Percentiles rank a stretch among this genome's conserved stretches.
Conservation (phyloP, 30 jellyfish, hydroid and myxozoan genomes). For the Aurelia sp. region DNA sequence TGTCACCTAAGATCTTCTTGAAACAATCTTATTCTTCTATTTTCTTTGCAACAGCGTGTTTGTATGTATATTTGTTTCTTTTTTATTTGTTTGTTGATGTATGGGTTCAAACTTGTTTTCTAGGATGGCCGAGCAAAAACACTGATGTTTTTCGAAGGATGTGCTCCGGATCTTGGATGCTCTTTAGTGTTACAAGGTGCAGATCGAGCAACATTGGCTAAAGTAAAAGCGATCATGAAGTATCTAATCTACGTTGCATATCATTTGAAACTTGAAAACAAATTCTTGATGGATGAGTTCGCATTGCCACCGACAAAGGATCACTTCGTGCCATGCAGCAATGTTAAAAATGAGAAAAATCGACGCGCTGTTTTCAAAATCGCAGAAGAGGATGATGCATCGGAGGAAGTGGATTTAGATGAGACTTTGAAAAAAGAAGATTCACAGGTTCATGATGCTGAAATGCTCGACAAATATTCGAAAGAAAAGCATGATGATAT, state of each 20-base stretch:
- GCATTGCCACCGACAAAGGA: slow-evolving; percentile 94
- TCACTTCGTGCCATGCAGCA: slow-evolving; percentile 15
- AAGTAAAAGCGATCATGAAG: slow-evolving; percentile 82
- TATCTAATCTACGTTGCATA: slow-evolving; percentile 93
- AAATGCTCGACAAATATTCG: slow-evolving; percentile 11
- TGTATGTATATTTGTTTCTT: neutral
- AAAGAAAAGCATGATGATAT: slow-evolving; percentile 43
- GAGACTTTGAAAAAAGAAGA: slow-evolving; percentile 4
- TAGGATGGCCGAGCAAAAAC: slow-evolving; percentile 84
- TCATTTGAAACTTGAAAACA: slow-evolving; percentile 86
- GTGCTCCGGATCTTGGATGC: slow-evolving; percentile 97
- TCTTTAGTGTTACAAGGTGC: slow-evolving; percentile 93
- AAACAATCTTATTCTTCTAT: no score
- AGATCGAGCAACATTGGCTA: slow-evolving; percentile 55
- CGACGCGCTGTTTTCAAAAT: slow-evolving; percentile 70
- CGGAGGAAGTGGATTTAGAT: neutral
- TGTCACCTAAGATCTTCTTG: no score
- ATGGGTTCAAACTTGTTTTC: neutral
- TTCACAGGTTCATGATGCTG: slow-evolving; percentile 13
- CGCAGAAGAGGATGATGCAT: slow-evolving; percentile 42
- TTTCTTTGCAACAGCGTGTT: no score
- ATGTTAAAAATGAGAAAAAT: slow-evolving; percentile 4
- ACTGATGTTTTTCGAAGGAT: slow-evolving; percentile 95
- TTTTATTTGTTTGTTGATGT: neutral
- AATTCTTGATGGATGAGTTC: slow-evolving; percentile 91